A percentile compares a stretch with the other conserved stretches of the same genome.
Conservation (phyloP, 2,888 invertebrate genomes). For the Agriopis aurantiaria region DNA sequence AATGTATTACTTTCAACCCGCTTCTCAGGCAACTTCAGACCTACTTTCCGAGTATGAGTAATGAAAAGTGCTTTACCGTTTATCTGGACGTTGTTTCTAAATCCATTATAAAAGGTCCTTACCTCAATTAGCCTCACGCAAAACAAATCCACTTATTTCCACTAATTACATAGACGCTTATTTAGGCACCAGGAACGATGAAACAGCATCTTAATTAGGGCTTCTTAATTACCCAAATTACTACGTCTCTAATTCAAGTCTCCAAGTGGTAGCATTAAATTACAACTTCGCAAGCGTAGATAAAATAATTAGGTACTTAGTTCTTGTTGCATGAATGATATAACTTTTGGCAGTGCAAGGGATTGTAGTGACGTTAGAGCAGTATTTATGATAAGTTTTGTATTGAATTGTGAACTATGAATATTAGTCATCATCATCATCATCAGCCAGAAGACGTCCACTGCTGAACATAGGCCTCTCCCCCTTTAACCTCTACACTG, state of each 20-base stretch:
- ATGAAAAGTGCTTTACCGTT: background rate
- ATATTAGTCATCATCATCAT: too few relatives aligned
- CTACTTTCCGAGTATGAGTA: too few relatives aligned
- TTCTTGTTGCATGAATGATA: constrained; percentile 52
- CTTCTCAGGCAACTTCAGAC: too few relatives aligned
- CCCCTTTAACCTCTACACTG: too few relatives aligned
- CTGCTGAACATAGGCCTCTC: too few relatives aligned
- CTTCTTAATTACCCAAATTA: constrained; percentile 31
- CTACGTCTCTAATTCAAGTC: constrained; percentile 19
- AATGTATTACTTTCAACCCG: too few relatives aligned
- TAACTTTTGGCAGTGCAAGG: constrained; percentile 50
- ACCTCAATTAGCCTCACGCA: background rate
- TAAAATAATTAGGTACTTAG: constrained; percentile 60
- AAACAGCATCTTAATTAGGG: constrained; percentile 31
- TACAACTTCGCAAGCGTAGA: constrained; percentile 41
- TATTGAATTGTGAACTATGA: too few relatives aligned
- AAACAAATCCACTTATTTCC: constrained; percentile 11
- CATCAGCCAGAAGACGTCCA: too few relatives aligned
- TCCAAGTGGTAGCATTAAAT: constrained; percentile 25
- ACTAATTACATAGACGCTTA: constrained; percentile 7
- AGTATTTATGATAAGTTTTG: too few relatives aligned
- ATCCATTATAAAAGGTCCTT: background rate
- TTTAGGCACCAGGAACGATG: constrained; percentile 14
- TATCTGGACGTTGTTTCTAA: background rate
- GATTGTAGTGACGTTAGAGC: background rate